Evolutionary conservation across 2,888 invertebrate genomes (phyloP).

Genomic region (Andrena minutula): DNA sequence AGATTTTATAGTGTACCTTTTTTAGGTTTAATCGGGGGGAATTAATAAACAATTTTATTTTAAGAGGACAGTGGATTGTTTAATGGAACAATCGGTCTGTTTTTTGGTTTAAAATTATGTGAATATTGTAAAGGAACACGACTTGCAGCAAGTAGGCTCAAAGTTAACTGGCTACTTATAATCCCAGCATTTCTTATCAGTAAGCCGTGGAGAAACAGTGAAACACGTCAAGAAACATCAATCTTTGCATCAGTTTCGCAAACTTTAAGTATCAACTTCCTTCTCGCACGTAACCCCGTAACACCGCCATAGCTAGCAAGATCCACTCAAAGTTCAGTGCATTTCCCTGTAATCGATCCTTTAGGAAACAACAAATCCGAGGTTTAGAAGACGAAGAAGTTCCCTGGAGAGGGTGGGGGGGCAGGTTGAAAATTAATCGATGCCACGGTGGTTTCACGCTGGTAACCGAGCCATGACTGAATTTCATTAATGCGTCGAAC

Average conservation of each 20-base stretch:
- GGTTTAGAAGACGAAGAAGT: constrained; percentile 50
- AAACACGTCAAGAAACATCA: not conserved
- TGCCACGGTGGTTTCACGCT: constrained; percentile 59
- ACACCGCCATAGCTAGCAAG: not conserved
- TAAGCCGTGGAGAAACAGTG: not conserved
- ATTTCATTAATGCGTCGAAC: constrained; percentile 72
- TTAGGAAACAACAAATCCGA: constrained; percentile 22
- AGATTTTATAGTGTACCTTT: too few species aligned
- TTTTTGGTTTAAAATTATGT: too few species aligned
- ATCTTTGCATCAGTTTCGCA: not conserved
- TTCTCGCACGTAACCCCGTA: not conserved
- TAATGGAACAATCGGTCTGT: too few species aligned
- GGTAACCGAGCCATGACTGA: constrained; percentile 67
- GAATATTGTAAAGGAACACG: too few species aligned
- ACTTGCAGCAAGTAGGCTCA: too few species aligned
- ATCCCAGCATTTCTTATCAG: too few species aligned
- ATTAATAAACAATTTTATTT: too few species aligned
- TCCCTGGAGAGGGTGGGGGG: not conserved
- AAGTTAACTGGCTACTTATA: too few species aligned
- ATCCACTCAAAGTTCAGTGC: constrained; percentile 19
- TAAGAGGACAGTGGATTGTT: too few species aligned
- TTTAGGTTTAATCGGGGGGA: too few species aligned
- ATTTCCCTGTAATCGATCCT: constrained; percentile 27
- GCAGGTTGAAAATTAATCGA: constrained; percentile 64
- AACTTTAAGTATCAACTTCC: not conserved